Base-by-base conservation (phyloP, 2,888 invertebrate genomes). In the Trichopoda pennipes region DNA sequence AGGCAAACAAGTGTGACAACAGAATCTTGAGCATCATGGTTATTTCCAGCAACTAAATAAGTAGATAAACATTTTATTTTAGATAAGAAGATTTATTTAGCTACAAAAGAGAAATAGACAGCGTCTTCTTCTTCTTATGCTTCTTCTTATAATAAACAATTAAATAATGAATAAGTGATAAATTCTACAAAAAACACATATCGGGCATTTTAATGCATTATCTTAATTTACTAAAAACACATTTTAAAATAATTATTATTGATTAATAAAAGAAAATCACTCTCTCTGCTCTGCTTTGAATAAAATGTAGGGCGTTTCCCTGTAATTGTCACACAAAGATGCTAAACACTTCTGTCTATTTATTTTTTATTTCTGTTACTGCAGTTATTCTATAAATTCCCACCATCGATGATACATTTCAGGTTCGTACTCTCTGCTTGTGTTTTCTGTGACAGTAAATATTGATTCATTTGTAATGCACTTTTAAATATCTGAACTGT, bases 271-370 rank as follows among this genome's bases (percentile, higher is more conserved):
- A 17, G 63, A 49, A 58, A 63, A 80, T 56, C 63, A 69, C 69
- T 70, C 60, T 69, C 69, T 70, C 60, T 61, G 35, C 12, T 53
- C 21, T 55, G 14, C 60, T 44, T 19, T 3, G 58, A 19, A 56
- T 28, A 21, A 64, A 81, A 72, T 61, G 51, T 82, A 61, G 79
- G 82, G 79, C 82, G 72, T 79, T 82, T 82, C 75, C 72, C 51
- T 72, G 75, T 72, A 82, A 75, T 63, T 72, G 60, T 79, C 60
- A 56, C 78, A 78, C 60, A 66, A 44, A 69, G 60, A 47, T 64
- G 81, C 81, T 82, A 82, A 82, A 74, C 74, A 61, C 44, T 47
- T 74, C 38, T 32, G 72, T 53, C 10, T 35, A 49, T 44, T 17
- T 49, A 16, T 35, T 56, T 28, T 28, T 28, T 47, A 21, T 35